Conservation (phyloP, 2,797 vertebrate species). For the Melanogrammus aeglefinus region DNA sequence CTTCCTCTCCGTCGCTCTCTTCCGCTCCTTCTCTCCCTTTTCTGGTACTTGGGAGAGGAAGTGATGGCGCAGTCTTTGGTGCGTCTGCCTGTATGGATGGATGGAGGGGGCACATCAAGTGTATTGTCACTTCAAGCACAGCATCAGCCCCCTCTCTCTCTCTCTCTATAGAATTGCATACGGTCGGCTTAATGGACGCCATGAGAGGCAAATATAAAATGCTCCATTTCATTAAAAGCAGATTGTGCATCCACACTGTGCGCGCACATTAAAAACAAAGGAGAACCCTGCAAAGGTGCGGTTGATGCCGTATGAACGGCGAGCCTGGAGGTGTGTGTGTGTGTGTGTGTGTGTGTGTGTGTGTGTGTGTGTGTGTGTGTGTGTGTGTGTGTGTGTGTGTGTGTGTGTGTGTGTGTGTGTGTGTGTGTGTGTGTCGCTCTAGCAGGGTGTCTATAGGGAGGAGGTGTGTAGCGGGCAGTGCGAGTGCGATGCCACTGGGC, state of each 20-base stretch:
- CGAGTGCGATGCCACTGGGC: conserved; percentile 67
- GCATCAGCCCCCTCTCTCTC: conserved; percentile 36
- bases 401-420: conserved; percentile 32
- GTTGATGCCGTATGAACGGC: conserved; percentile 22
- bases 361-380: conserved; percentile 35
- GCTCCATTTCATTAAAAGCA: conserved; percentile 21
- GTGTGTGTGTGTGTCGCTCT: conserved; percentile 21
- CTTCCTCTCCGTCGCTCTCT: conserved; percentile 56
- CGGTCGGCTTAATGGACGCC: conserved; percentile 24
- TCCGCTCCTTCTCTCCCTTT: conserved; percentile 27
- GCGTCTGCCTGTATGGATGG: conserved; percentile 36
- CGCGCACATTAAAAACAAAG: conserved; percentile 3
- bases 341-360: conserved; percentile 36
- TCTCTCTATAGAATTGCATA: conserved; percentile 35
- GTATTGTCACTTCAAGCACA: conserved; percentile 26
- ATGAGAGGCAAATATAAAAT: conserved; percentile 25
- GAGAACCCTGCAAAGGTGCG: conserved; percentile 23
- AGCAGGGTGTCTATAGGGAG: conserved; percentile 55
- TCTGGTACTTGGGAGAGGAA: conserved; percentile 45
- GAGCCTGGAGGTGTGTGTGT: conserved; percentile 34
- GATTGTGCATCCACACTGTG: conserved; percentile 22
- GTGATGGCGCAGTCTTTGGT: conserved; percentile 46
- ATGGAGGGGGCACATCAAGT: conserved; percentile 21
- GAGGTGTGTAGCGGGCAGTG: conserved; percentile 57
- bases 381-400: conserved; percentile 41